Percentiles rank a stretch among this genome's conserved stretches.
Evolutionary conservation across 53 echinoderm and acorn worm genomes (phyloP).

Genomic region (Apostichopus leukothele): DNA sequence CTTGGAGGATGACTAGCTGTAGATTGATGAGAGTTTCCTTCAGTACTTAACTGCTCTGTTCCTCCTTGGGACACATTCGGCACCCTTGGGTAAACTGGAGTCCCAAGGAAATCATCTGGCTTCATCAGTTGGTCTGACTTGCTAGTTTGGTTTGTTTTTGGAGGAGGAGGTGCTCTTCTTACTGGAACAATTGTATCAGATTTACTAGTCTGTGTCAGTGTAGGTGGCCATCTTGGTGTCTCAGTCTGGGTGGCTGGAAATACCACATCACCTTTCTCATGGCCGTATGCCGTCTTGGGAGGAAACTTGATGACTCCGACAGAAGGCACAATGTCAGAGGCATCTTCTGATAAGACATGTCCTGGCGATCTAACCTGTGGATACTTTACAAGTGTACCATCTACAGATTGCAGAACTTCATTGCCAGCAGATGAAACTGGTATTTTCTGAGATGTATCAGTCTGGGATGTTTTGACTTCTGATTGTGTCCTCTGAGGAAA

Average conservation of each 20-base stretch:
- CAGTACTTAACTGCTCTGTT: no score
- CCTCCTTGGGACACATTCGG: neutral
- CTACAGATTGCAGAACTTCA: neutral
- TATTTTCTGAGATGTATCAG: no score
- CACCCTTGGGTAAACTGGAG: neutral
- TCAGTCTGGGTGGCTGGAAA: neutral
- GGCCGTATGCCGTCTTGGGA: neutral
- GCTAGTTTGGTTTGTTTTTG: neutral
- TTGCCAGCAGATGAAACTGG: no score
- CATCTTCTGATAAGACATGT: neutral
- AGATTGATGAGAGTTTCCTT: no score
- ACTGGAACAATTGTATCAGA: neutral
- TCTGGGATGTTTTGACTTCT: neutral
- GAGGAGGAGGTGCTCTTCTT: neutral
- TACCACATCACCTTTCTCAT: neutral
- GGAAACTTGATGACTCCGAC: slow-evolving; percentile 28
- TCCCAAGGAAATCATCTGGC: neutral
- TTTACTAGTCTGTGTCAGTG: neutral
- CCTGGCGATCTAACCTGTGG: neutral
- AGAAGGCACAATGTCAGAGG: slow-evolving; percentile 10
- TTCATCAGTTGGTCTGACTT: neutral
- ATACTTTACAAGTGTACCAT: neutral
- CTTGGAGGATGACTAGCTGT: no score
- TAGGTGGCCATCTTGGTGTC: neutral
- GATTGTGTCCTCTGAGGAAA: neutral